Conservation (phyloP, 2,888 invertebrate species). For the Dryocosmus kuriphilus region DNA sequence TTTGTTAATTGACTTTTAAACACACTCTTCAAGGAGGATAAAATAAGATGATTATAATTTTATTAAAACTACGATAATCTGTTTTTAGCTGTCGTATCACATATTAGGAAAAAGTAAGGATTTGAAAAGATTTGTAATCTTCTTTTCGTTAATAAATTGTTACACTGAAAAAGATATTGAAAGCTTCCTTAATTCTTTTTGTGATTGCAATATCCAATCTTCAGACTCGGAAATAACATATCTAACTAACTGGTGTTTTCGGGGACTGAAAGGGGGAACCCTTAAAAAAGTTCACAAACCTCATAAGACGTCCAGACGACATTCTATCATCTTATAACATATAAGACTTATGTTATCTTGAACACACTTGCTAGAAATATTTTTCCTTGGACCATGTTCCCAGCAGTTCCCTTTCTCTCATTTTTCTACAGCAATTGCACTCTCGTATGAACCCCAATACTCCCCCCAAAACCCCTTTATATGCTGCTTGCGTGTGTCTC, state of each 20-base stretch:
- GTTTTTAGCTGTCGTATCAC: too few species aligned
- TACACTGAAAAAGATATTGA: too few species aligned
- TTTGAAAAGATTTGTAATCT: too few species aligned
- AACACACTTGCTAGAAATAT: constrained; percentile 25
- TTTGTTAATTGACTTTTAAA: constrained; percentile 49
- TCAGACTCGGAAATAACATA: too few species aligned
- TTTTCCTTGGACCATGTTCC: constrained; percentile 49
- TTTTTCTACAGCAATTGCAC: constrained; percentile 54
- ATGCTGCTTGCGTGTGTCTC: constrained; percentile 12
- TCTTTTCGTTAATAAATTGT: too few species aligned
- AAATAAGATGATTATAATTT: background rate
- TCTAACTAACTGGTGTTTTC: background rate
- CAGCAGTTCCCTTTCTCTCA: constrained; percentile 51
- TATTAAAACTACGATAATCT: background rate
- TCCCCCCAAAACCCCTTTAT: background rate
- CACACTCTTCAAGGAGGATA: constrained; percentile 12
- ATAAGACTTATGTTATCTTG: too few species aligned
- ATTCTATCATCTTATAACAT: constrained; percentile 8
- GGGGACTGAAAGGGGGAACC: background rate
- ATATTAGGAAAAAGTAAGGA: too few species aligned
- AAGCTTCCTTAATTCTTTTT: too few species aligned
- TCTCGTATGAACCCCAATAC: constrained; percentile 33
- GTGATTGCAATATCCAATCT: too few species aligned
- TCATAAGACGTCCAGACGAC: constrained; percentile 14
- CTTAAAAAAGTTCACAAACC: constrained; percentile 13